phyloP scores from a whole-genome alignment of 2,113 vertebrate genomes.

The Glareola pratincola region DNA sequence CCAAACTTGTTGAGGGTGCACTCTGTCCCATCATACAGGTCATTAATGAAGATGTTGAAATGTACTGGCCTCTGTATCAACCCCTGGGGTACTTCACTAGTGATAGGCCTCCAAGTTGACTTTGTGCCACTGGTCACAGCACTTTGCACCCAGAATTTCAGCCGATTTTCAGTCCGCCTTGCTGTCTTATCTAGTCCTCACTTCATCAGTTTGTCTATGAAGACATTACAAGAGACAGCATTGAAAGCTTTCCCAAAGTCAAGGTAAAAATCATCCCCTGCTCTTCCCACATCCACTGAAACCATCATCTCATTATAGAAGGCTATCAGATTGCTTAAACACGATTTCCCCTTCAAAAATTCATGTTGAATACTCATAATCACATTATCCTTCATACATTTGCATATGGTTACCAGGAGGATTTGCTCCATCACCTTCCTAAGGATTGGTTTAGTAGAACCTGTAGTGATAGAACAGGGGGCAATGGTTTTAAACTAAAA shows the following conservation, averaged over 20 bases:
- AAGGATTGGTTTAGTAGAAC: not conserved
- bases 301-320: not conserved
- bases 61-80: not conserved
- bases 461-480: not conserved
- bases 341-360: not conserved
- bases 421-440: not conserved
- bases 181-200: not conserved
- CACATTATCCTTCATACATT: not conserved
- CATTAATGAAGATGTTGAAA: not conserved
- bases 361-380: not conserved
- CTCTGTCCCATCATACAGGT: not conserved
- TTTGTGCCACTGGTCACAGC: not conserved
- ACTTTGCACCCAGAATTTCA: not conserved
- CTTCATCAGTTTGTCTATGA: not conserved
- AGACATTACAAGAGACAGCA: not conserved
- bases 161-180: not conserved
- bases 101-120: not conserved
- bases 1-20: not conserved
- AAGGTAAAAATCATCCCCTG: not conserved
- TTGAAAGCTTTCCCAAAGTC: not conserved
- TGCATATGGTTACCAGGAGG: not conserved
- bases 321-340: not conserved
- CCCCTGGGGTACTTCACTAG: not conserved
- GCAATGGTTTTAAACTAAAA: not conserved
- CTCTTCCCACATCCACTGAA: not conserved